These are phyloP conservation scores for Mormyrus hasselquistii DNA, from an alignment of 2,797 vertebrate genomes.

Conservation along the genomic window DNA sequence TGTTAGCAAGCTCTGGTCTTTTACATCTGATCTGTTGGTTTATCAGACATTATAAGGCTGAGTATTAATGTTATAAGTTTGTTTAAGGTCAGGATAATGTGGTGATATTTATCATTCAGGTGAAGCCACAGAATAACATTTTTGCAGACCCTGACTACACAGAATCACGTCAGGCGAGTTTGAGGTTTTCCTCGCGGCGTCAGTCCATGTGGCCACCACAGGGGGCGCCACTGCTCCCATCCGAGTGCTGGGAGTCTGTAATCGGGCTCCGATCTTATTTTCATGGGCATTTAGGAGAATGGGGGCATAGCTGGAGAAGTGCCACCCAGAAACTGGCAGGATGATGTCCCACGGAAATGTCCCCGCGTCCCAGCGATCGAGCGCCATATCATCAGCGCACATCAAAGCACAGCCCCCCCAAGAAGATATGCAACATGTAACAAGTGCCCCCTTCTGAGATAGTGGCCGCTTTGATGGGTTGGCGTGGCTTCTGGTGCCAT, in stretches of 20 bases:
- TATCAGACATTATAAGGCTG: neutral
- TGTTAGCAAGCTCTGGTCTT: neutral
- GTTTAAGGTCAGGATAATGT: neutral
- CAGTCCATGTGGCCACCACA: conserved; percentile 33
- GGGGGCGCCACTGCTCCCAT: neutral
- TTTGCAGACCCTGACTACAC: too few species aligned
- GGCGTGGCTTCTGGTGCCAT: conserved; percentile 48
- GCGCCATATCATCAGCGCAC: conserved; percentile 37
- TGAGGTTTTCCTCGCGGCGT: neutral
- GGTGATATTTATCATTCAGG: neutral
- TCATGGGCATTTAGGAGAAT: conserved; percentile 65
- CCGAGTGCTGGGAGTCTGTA: conserved; percentile 29
- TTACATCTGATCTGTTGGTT: neutral
- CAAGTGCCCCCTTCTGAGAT: conserved; percentile 48
- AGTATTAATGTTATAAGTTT: neutral
- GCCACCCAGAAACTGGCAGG: conserved; percentile 40
- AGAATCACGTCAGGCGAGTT: neutral
- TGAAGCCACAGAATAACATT: neutral
- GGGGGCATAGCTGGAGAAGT: conserved; percentile 51
- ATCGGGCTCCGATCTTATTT: conserved; percentile 60
- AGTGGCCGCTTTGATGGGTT: conserved; percentile 61
- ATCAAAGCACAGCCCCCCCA: conserved; percentile 50
- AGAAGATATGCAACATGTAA: conserved; percentile 32
- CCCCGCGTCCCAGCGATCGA: conserved; percentile 14
- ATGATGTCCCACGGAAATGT: neutral